Evolutionary conservation across 2,113 vertebrate genomes (phyloP), one percentile per base, ranked within the genome.

Genomic region (Hemichromis elongatus): DNA sequence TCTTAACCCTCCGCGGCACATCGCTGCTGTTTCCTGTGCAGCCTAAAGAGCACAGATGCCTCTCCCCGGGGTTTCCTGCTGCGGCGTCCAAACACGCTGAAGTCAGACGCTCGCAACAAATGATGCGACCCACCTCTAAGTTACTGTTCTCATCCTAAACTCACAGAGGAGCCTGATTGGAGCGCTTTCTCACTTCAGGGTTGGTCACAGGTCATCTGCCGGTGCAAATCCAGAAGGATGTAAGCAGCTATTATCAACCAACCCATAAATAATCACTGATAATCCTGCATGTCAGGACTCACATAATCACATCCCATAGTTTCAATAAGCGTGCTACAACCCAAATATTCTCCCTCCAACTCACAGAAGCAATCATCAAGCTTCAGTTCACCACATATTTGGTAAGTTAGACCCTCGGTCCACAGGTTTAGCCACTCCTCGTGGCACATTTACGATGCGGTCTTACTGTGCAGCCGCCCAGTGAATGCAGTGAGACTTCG

Each of bases 21-120:
- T 78, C 16, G 5, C 19, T 12, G 61, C 35, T 3, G 4, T 77
- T 75, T 26, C 57, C 56, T 30, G 33, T 6, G 18, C 63, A 9
- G 55, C 77, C 47, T 83, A 26, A 89, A 80, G 56, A 52, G 47
- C 47, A 86, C 30, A 10, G 12, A 80, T 42, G 19, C 6, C n/a
- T 68, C 0, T 79, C 63, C 18, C 61, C 0, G 14, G 59, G 73
- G 79, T 79, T 35, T 73, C 19, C 12, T 5, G 78, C 54, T 12
- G 26, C 55, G 35, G 54, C 10, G 1, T 13, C 21, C 35, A 24
- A 5, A 9, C 12, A 54, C 52, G 6, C 52, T 54, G 6, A 5
- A 12, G 35, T 37, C 61, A 68, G 61, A 40, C 61, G 7, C 4
- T 68, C 61, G 21, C 37, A 24, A 68, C 28, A 61, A 35, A 33